A percentile compares a stretch with the other conserved stretches of the same genome.
Evolutionary conservation across 53 echinoderm and acorn worm genomes (phyloP).

Genomic region (Holothuria scabra): DNA sequence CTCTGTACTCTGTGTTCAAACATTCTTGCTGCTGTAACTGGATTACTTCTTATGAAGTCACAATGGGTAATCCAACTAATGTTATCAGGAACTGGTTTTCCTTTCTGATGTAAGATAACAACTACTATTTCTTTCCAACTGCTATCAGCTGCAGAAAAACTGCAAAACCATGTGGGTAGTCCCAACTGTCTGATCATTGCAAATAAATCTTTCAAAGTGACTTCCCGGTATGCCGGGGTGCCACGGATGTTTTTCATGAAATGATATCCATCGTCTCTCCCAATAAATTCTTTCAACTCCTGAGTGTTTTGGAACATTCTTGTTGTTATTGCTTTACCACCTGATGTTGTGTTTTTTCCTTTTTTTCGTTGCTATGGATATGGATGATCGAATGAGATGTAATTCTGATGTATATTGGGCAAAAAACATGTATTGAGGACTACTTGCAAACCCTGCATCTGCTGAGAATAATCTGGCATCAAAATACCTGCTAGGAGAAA

Average conservation of each 20-base stretch:
- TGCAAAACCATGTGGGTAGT: constrained; percentile 63
- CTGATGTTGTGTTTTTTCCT: constrained; percentile 38
- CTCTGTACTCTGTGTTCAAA: constrained; percentile 36
- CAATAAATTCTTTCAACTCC: constrained; percentile 50
- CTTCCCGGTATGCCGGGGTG: constrained; percentile 69
- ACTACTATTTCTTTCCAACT: constrained; percentile 61
- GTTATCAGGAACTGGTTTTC: constrained; percentile 48
- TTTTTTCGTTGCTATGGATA: constrained; percentile 75
- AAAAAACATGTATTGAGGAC: constrained; percentile 72
- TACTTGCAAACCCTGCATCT: constrained; percentile 71
- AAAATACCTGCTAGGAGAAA: constrained; percentile 71
- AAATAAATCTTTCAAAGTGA: constrained; percentile 60
- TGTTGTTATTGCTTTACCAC: constrained; percentile 41
- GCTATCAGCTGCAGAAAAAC: constrained; percentile 62
- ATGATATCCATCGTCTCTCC: constrained; percentile 51
- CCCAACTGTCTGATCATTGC: constrained; percentile 72
- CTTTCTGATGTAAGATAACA: constrained; percentile 48
- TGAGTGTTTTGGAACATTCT: constrained; percentile 48
- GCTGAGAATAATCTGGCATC: constrained; percentile 64
- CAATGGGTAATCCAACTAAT: constrained; percentile 66
- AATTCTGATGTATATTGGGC: constrained; percentile 77
- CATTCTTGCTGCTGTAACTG: constrained; percentile 19
- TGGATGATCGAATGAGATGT: constrained; percentile 65
- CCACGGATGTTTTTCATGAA: constrained; percentile 68
- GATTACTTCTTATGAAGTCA: constrained; percentile 45